Evolutionary conservation across 1,140 invertebrate genomes (phyloP).

Genomic region (Planococcus citri): DNA sequence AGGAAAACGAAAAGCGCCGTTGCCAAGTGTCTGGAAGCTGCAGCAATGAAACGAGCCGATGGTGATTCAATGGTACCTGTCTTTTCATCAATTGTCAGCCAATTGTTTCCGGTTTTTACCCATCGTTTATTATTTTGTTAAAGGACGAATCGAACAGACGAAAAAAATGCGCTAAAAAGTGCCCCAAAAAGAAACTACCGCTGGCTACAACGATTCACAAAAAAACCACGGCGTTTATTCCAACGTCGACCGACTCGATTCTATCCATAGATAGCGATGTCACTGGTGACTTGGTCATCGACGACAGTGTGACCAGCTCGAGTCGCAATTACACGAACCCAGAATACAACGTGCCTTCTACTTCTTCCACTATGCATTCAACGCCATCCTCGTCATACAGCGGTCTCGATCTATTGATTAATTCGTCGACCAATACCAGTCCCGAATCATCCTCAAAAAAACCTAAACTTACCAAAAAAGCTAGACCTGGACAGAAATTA

Average conservation of each 20-base stretch:
- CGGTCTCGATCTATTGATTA: neutral
- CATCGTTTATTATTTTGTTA: too few relatives aligned
- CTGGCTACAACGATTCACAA: neutral
- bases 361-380: neutral
- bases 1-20: neutral
- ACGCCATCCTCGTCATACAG: neutral
- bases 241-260: neutral
- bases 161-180: neutral
- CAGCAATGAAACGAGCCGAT: neutral
- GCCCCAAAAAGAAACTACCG: neutral
- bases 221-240: neutral
- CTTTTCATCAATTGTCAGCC: too few relatives aligned
- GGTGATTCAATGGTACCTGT: neutral
- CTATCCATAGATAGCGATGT: neutral
- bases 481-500: neutral
- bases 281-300: neutral
- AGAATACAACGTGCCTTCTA: neutral
- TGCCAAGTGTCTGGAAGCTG: neutral
- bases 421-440: neutral
- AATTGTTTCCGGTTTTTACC: too few relatives aligned
- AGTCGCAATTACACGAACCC: neutral
- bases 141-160: neutral
- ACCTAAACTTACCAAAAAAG: neutral
- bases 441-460: neutral
- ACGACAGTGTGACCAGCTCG: neutral